Base-by-base conservation (phyloP, 23 tunicate genomes). In the Botrylloides violaceus region DNA sequence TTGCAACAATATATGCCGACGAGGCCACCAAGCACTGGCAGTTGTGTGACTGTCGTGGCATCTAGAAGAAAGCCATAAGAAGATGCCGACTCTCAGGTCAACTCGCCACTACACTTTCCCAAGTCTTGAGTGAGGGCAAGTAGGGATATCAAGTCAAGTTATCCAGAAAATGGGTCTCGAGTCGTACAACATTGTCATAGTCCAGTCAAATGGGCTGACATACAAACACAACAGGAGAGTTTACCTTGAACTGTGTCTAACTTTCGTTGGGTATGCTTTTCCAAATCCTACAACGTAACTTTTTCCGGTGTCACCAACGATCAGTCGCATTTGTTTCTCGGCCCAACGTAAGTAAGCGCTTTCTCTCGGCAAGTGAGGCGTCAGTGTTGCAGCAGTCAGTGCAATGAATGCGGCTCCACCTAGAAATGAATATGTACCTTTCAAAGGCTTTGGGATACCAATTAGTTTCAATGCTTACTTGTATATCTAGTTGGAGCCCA, bases 401-500 rank as follows among this genome's bases (percentile, higher is more conserved):
- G 58, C 58, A 20, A 68, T 68, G 2, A 68, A 68, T 15, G 74
- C 74, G 28, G 74, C 57, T 4, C 74, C 74, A 28, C 58, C 74
- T 68, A 43, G 9, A 59, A 7, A 59, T 22, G 6, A n/a, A 59
- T 59, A 6, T 12, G 28, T n/a, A n/a, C n/a, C n/a, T n/a, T n/a
- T n/a, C n/a, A n/a, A n/a, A n/a, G n/a, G n/a, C n/a, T n/a, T n/a
- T n/a, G n/a, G n/a, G n/a, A n/a, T n/a, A n/a, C n/a, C n/a, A n/a
- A n/a, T n/a, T n/a, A n/a, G n/a, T n/a, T n/a, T n/a, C n/a, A n/a
- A n/a, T n/a, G n/a, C 58, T 68, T 68, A 95, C 99, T 90, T 21
- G 99, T 87, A 58, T 87, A 83, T 22, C 99, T 81, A 53, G 79
- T 87, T 7, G 99, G 96, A n/a, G 73, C 91, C 81, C 81, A 76